Evolutionary conservation across 2,113 vertebrate species (phyloP).

Genomic region (Delphinapterus leucas): DNA sequence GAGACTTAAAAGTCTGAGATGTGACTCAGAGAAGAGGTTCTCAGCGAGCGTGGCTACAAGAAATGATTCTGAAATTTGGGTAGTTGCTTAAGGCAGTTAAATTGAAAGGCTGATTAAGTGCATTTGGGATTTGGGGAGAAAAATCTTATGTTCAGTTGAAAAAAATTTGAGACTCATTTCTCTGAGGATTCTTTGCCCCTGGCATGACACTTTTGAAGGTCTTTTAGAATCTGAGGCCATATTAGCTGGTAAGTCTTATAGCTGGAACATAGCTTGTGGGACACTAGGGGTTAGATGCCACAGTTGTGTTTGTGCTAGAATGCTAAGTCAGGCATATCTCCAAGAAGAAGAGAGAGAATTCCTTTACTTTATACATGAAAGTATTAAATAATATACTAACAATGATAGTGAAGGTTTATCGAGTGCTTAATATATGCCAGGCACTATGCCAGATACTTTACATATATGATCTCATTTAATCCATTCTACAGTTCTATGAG

Average conservation of each 20-base stretch:
- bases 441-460: neutral
- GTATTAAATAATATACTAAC: neutral
- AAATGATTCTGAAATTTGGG: neutral
- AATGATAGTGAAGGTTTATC: neutral
- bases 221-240: neutral
- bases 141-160: neutral
- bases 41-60: neutral
- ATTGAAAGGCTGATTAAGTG: neutral
- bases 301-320: neutral
- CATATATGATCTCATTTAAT: neutral
- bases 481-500: neutral
- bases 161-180: conserved; percentile 1
- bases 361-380: neutral
- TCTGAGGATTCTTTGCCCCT: neutral
- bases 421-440: neutral
- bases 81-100: neutral
- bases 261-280: neutral
- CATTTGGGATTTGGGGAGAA: conserved; percentile 17
- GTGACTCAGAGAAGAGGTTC: neutral
- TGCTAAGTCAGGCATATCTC: neutral
- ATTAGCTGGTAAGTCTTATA: neutral
- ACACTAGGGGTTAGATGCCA: neutral
- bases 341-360: neutral
- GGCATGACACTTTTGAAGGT: neutral
- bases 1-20: neutral